Percentiles rank a stretch among this genome's conserved stretches.
phyloP scores from a whole-genome alignment of 2,797 vertebrate species.

The Tragelaphus oryx region DNA sequence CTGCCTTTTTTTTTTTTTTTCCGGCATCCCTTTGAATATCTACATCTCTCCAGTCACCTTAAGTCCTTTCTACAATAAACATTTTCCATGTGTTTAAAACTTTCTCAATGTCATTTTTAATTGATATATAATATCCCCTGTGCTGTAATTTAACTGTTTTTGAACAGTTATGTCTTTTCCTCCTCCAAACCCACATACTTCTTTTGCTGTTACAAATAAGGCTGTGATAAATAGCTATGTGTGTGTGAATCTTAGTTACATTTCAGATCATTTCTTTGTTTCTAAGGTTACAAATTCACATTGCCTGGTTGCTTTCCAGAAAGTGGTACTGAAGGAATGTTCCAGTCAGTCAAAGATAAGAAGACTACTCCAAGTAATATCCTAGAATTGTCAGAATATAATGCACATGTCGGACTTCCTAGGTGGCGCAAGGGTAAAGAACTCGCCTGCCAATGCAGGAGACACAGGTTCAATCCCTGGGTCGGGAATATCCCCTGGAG shows the following conservation, averaged over 20 bases:
- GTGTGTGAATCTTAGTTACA: background rate
- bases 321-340: background rate
- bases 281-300: background rate
- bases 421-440: background rate
- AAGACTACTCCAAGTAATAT: background rate
- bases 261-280: background rate
- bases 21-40: background rate
- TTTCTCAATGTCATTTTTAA: background rate
- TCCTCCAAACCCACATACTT: background rate
- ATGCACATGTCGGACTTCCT: background rate
- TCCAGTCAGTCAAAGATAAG: background rate
- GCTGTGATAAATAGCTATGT: background rate
- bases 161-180: background rate
- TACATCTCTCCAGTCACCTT: background rate
- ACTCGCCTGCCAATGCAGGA: background rate
- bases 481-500: background rate
- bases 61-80: background rate
- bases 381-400: background rate
- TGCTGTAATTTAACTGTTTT: background rate
- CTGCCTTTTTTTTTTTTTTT: background rate
- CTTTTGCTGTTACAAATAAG: background rate
- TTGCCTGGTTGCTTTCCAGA: background rate
- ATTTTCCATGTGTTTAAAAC: conserved; percentile 1
- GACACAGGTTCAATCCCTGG: background rate
- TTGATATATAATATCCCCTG: background rate